Conservation (phyloP, 2,888 invertebrate species). For the Galeopsomyia nigrocyanea region DNA sequence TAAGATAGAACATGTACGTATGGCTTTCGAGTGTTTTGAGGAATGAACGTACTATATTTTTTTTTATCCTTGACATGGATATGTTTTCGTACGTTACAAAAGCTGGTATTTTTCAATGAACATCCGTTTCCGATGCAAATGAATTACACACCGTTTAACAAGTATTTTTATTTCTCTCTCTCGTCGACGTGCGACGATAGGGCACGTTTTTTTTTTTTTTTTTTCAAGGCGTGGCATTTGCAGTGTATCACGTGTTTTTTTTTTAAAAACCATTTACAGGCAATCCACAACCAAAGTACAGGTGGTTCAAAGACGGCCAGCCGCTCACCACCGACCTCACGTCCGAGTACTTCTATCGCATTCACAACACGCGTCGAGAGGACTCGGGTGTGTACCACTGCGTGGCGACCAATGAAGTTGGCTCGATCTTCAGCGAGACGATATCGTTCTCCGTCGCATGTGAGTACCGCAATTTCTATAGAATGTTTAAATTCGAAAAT, state of each 20-base stretch:
- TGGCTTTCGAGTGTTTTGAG: no score
- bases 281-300: constrained; percentile 91
- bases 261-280: constrained; percentile 79
- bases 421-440: constrained; percentile 92
- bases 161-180: no score
- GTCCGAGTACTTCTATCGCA: constrained; percentile 84
- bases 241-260: neutral
- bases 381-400: constrained; percentile 95
- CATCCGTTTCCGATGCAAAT: no score
- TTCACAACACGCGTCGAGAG: constrained; percentile 82
- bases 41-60: no score
- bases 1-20: no score
- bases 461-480: constrained; percentile 80
- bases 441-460: constrained; percentile 92
- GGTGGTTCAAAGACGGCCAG: constrained; percentile 90
- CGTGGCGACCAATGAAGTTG: constrained; percentile 91
- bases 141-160: no score
- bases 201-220: constrained; percentile 4
- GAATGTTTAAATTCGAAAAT: neutral
- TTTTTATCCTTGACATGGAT: no score
- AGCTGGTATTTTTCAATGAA: no score
- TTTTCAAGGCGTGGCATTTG: no score
- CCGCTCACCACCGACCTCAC: constrained; percentile 84
- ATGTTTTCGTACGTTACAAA: no score
- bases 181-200: neutral